Conservation (phyloP, 2,797 vertebrate genomes). For the Silurus lanzhouensis region DNA sequence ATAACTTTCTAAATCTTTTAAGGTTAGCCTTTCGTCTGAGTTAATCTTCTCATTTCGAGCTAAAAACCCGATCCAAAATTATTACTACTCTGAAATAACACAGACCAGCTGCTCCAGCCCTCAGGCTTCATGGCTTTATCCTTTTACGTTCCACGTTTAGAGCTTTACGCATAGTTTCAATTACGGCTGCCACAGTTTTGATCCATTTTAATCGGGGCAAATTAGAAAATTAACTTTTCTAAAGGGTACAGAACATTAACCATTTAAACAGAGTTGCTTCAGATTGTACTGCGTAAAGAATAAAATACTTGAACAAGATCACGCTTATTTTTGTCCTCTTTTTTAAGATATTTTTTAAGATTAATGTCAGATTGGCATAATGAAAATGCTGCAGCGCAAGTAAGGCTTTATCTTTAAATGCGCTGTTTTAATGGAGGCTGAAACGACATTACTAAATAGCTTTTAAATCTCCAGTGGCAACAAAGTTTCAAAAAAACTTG, state of each 20-base stretch:
- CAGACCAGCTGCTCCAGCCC: not conserved
- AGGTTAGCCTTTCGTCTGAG: not conserved
- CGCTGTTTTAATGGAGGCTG: not conserved
- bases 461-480: not conserved
- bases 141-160: not conserved
- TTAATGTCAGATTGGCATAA: not conserved
- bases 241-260: not conserved
- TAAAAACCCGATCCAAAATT: not conserved
- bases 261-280: not conserved
- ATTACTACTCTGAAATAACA: constrained; percentile 12
- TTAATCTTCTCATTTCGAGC: constrained; percentile 9
- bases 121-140: not conserved
- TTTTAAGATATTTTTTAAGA: not conserved
- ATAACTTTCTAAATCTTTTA: constrained; percentile 13
- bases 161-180: constrained; percentile 14
- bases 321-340: not conserved
- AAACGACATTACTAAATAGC: not conserved
- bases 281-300: not conserved
- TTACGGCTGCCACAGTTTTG: not conserved
- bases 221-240: not conserved
- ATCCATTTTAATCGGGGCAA: not conserved
- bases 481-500: not conserved
- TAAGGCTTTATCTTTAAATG: not conserved
- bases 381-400: not conserved
- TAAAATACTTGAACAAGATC: not conserved